phyloP scores from a whole-genome alignment of 2,797 vertebrate species.

The Zenarchopterus dispar region DNA sequence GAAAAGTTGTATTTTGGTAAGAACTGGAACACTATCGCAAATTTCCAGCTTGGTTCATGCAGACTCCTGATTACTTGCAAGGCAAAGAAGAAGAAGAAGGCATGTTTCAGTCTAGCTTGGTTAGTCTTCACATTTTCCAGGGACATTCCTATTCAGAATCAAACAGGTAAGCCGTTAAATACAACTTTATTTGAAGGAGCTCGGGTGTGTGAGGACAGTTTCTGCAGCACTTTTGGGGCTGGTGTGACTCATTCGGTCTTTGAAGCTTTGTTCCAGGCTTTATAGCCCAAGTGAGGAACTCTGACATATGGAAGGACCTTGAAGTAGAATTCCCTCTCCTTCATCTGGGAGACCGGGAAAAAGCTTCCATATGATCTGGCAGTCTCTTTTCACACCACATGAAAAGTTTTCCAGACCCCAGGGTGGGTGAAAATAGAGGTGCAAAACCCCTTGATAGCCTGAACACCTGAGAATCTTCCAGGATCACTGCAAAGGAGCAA shows the following conservation, averaged over 20 bases:
- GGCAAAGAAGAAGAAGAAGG: too few species aligned
- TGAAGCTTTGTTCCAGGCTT: background rate
- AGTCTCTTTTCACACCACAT: background rate
- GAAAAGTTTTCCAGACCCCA: background rate
- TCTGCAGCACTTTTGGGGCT: background rate
- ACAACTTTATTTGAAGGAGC: background rate
- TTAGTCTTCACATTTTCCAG: too few species aligned
- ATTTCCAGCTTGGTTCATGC: too few species aligned
- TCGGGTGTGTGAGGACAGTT: background rate
- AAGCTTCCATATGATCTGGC: background rate
- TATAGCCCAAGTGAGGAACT: background rate
- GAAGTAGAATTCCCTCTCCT: background rate
- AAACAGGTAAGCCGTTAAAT: too few species aligned
- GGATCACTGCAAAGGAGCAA: background rate
- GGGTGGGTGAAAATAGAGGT: background rate
- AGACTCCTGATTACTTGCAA: too few species aligned
- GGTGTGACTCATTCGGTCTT: background rate
- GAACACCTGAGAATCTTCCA: background rate
- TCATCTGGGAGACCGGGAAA: background rate
- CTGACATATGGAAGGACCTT: background rate
- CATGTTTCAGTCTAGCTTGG: too few species aligned
- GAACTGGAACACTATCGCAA: too few species aligned
- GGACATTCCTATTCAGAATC: too few species aligned
- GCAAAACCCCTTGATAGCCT: background rate
- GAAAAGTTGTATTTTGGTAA: background rate